Evolutionary conservation across 2,888 invertebrate species (phyloP), one percentile per base, ranked within the genome.

Genomic region (Koerneria pararmatus): DNA sequence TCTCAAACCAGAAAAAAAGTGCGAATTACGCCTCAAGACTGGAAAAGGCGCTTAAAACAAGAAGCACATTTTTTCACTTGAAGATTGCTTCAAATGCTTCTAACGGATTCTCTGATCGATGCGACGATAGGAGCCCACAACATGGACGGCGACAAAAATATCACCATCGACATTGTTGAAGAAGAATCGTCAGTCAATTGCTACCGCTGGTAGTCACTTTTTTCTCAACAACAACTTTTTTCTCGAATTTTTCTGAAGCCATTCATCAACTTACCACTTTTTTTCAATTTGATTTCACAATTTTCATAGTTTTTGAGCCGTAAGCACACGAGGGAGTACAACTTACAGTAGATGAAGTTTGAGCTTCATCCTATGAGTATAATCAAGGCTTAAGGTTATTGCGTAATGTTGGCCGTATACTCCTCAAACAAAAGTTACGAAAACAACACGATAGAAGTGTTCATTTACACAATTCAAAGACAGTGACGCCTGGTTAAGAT

Each of bases 81-180:
- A 27, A 31, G 54, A 15, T 35, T 66, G 70, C 72, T 71, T 19
- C 70, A 71, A 51, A 68, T 69, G 24, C 72, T 71, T 34, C 65
- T 75, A 37, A 49, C 71, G 32, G 75, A 75, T 37, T 49, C 60
- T 29, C 71, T 76, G 11, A 67, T 74, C 51, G 71, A 72, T 37
- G 71, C 70, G 37, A 74, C 75, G 19, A 70, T 78, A 48, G 78
- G 78, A 46, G 68, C 71, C 22, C 46, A 53, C 5, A 69, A 72
- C 46, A 71, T 73, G 70, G 78, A 79, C 54, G 65, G 76, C 57
- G 68, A 68, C 34, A 74, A 75, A 49, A 79, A 79, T 69, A 69
- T 78, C 53, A 77, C 80, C 34, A 74, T 80, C 41, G 80, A 80
- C 31, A 66, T 80, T 35, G 77, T 76, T 53, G 74, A 71, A 35